Evolutionary conservation across 2,113 vertebrate species (phyloP).

Genomic region (Eubucco bourcierii): DNA sequence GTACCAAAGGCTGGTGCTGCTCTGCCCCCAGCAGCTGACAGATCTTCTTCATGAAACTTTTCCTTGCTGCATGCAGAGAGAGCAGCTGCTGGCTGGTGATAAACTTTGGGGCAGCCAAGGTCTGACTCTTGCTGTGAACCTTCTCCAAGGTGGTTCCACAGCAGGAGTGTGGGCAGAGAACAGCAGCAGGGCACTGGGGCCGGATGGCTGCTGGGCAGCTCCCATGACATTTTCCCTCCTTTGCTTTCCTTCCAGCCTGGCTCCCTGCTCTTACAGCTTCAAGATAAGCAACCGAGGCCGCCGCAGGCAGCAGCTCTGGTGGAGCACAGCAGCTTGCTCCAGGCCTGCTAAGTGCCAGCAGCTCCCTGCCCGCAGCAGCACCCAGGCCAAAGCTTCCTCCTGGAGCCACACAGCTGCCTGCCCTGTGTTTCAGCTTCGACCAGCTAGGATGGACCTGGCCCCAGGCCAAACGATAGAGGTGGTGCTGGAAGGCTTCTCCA

Average conservation of each 20-base stretch:
- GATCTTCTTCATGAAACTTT: background rate
- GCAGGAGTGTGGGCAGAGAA: no score
- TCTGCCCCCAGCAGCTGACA: background rate
- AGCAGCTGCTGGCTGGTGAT: background rate
- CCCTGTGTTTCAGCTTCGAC: constrained; percentile 79
- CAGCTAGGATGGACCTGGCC: constrained; percentile 72
- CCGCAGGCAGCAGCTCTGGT: constrained; percentile 78
- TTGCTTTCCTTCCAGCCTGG: constrained; percentile 65
- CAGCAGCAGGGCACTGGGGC: accelerated
- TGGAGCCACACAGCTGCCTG: background rate
- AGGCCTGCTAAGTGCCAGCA: background rate
- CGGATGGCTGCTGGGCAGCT: background rate
- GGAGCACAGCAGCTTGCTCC: constrained; percentile 73
- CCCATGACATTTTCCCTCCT: background rate
- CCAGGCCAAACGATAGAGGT: constrained; percentile 79
- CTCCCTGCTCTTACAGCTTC: constrained; percentile 76
- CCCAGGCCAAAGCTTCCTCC: background rate
- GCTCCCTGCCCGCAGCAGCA: background rate
- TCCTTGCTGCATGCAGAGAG: background rate
- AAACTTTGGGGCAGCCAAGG: background rate
- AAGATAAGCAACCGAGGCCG: constrained; percentile 83
- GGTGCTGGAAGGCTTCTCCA: constrained; percentile 78
- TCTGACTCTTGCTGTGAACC: background rate
- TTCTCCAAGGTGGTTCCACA: background rate
- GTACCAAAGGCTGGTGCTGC: background rate